Base-by-base conservation (phyloP, 2,888 invertebrate genomes). In the Taphrorychus bicolor region DNA sequence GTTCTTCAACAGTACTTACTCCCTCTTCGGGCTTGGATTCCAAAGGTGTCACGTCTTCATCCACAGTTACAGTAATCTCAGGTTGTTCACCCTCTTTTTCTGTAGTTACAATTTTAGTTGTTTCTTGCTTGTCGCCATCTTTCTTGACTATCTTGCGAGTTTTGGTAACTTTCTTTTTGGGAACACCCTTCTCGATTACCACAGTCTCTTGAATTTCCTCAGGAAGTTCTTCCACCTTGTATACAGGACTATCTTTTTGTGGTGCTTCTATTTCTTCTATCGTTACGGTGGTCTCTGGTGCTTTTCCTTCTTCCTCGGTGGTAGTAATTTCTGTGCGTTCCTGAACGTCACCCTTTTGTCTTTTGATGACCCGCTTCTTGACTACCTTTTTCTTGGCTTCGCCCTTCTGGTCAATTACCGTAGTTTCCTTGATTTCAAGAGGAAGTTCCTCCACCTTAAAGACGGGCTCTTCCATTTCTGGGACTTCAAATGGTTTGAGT, bases 101-200 rank as follows among this genome's bases (percentile, higher is more conserved):
- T 83, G 82, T 75, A 17, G 83, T 83, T 52, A 75, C 74, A 53
- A 71, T 71, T 60, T 71, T 57, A 41, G 69, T 71, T 7, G 53
- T 58, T 63, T 76, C 70, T 18, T 59, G 77, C 77, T 80, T 59
- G 71, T 78, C 16, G 76, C 80, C 71, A 81, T 79, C 66, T 75
- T 71, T 72, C 45, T 82, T 83, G 54, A 82, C 82, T 1, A 84
- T 79, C 60, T 83, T 82, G 1, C 82, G 80, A 67, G 82, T 84
- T 61, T 71, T 76, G 40, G 71, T 70, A 4, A 72, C 67, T 58
- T 83, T 76, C 73, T 84, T 78, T 78, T 82, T 74, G 73, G 81
- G 82, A 52, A 83, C 82, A 64, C 83, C 83, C 70, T 84, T 74
- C 79, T 83, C 72, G 71, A 83, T 83, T 70, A 82, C 81, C 66